Base-by-base conservation (phyloP, 2,888 invertebrate species). In the Spatulosminthurus flaviceps region DNA sequence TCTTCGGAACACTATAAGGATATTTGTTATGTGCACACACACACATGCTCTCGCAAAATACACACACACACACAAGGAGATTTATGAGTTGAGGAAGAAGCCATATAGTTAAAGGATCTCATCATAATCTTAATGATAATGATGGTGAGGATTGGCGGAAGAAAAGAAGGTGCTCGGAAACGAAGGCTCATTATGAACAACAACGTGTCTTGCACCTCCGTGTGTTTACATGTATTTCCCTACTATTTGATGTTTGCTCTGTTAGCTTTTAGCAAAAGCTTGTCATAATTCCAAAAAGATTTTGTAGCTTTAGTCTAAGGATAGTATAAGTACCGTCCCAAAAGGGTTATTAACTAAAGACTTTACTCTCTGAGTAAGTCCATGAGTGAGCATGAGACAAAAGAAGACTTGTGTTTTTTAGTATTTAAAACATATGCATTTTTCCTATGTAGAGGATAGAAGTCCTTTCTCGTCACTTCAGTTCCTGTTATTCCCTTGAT, bases 41-140 rank as follows among this genome's bases (percentile, higher is more conserved):
- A n/a, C n/a, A n/a, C n/a, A n/a, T n/a, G n/a, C n/a, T n/a, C n/a
- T n/a, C n/a, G n/a, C n/a, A n/a, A n/a, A n/a, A n/a, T n/a, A n/a
- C n/a, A n/a, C n/a, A n/a, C n/a, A n/a, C n/a, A n/a, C n/a, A n/a
- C n/a, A n/a, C n/a, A n/a, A n/a, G n/a, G 41, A 29, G 42, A 71
- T 71, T 71, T 71, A 71, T 22, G 70, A 71, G 21, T 71, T 19
- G 19, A 71, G 70, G 70, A 71, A 71, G 70, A 13, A n/a, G n/a
- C n/a, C n/a, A n/a, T n/a, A n/a, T n/a, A 71, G 41, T 71, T 71
- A 71, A 71, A 41, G 29, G 70, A 71, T 34, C 41, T 64, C 64
- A n/a, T n/a, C n/a, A 64, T 64, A 64, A 64, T 64, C 64, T 9
- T 64, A 64, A 64, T 16, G 24, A 64, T 64, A 64, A 64, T 64